Conservation (phyloP, 37 sponge, comb jelly and placozoan genomes). For the Chondrilla cf. caribensis region DNA sequence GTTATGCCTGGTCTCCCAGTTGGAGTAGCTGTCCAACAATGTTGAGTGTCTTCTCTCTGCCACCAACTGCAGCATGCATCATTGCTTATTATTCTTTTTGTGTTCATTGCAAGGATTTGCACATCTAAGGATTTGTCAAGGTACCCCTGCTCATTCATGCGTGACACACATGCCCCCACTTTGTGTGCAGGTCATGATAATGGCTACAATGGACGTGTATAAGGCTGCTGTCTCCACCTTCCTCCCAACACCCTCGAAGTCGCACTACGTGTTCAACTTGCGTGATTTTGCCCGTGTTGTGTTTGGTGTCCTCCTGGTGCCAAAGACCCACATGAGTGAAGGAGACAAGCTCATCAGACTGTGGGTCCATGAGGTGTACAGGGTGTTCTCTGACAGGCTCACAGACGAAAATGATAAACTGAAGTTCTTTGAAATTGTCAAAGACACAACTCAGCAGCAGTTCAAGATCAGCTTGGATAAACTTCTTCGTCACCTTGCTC, state of each 20-base stretch:
- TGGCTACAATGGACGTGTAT: slow-evolving; percentile 90
- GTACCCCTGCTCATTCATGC: too few species aligned
- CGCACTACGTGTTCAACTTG: slow-evolving; percentile 97
- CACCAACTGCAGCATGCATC: too few species aligned
- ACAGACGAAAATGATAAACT: slow-evolving; percentile 81
- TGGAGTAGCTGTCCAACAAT: too few species aligned
- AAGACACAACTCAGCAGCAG: slow-evolving; percentile 59
- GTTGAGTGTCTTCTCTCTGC: too few species aligned
- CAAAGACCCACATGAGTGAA: slow-evolving; percentile 78
- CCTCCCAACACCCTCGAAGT: slow-evolving; percentile 96
- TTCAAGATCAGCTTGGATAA: slow-evolving; percentile 91
- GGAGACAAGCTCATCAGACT: slow-evolving; percentile 89
- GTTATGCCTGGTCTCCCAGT: too few species aligned
- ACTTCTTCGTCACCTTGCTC: slow-evolving; percentile 64
- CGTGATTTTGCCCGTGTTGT: slow-evolving; percentile 96
- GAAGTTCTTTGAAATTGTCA: slow-evolving; percentile 89
- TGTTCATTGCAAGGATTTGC: too few species aligned
- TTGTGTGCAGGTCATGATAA: slow-evolving; percentile 70
- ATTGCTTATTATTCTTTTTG: too few species aligned
- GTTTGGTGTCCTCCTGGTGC: slow-evolving; percentile 82
- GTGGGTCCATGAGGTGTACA: slow-evolving; percentile 95
- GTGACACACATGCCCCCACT: not conserved
- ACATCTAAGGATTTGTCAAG: too few species aligned
- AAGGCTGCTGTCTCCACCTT: slow-evolving; percentile 82
- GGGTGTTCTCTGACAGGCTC: slow-evolving; percentile 96